Evolutionary conservation across 2,797 vertebrate species (phyloP).

Genomic region (Amazonetta brasiliensis): DNA sequence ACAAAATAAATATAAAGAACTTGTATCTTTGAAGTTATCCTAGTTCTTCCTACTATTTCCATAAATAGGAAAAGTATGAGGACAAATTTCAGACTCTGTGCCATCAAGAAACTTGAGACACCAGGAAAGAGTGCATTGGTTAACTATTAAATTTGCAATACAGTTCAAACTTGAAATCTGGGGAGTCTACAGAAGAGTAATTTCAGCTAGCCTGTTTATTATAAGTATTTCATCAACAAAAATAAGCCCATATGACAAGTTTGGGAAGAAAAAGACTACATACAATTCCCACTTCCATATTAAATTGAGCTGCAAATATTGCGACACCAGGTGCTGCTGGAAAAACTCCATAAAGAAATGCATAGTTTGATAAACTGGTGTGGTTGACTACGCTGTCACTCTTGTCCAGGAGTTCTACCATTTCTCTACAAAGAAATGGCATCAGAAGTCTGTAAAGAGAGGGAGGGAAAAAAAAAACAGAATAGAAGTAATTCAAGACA

Average conservation of each 20-base stretch:
- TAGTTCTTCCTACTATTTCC: not conserved
- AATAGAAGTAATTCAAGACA: not conserved
- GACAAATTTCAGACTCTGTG: not conserved
- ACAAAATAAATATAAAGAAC: not conserved
- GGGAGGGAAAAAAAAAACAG: not conserved
- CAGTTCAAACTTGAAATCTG: not conserved
- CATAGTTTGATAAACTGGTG: constrained; percentile 95
- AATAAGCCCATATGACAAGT: not conserved
- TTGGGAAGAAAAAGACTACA: constrained; percentile 70
- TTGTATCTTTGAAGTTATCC: not conserved
- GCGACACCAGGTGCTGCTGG: constrained; percentile 97
- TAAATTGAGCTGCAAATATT: constrained; percentile 96
- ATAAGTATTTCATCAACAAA: not conserved
- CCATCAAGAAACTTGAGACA: not conserved
- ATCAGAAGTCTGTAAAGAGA: constrained; percentile 88
- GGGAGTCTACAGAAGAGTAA: not conserved
- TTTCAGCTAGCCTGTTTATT: not conserved
- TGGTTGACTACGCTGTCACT: constrained; percentile 85
- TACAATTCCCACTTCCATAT: constrained; percentile 97
- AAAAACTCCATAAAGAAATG: constrained; percentile 96
- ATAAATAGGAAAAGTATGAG: not conserved
- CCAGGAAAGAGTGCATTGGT: not conserved
- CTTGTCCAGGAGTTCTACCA: constrained; percentile 92
- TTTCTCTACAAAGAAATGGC: constrained; percentile 94
- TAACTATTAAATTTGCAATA: not conserved